Evolutionary conservation across 1,140 invertebrate species (phyloP), one percentile per base, ranked within the genome.

Genomic region (Daktulosphaira vitifoliae): DNA sequence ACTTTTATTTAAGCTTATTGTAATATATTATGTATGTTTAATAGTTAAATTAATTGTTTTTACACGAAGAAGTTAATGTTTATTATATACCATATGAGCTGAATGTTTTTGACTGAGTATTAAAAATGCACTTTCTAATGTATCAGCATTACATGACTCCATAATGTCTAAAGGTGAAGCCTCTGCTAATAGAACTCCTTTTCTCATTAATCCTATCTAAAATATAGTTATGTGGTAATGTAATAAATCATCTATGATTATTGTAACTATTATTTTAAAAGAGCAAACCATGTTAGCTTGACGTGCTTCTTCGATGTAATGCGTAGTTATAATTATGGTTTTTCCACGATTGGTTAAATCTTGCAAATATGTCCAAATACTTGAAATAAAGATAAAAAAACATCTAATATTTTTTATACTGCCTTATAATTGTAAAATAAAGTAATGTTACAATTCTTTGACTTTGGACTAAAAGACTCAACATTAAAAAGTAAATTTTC

Each of bases 251-350:
- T n/a, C 16, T 3, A 48, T 37, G 16, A 2, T 37, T 38, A 9
- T 33, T 33, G 5, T 11, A 33, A n/a, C n/a, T 11, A 33, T 33
- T 33, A 20, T 5, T 50, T 9, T 15, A 11, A 50, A 50, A 48
- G 2, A 6, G 6, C 13, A 37, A 50, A 79, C 79, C 70, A 72
- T 74, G 70, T 81, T 70, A 20, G 79, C 79, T 68, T 81, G 77
- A 33, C 79, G 68, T 2, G 81, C 80, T 71, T 83, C 81, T 72
- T 83, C 81, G 37, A 82, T 81, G 69, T 83, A 83, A 72, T 83
- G 81, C n/a, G 81, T 83, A 13, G 81, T 83, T 48, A 83, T 80
- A 33, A 83, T 81, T 44, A 71, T 68, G 1, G 71, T 71, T 20
- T 78, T 81, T 25, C 72, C 69, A 22, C 71, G 73, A 65, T 69